Percentiles rank a stretch among this genome's conserved stretches.
Evolutionary conservation across 2,113 vertebrate genomes (phyloP).

Genomic region (Protobothrops flavoviridis): DNA sequence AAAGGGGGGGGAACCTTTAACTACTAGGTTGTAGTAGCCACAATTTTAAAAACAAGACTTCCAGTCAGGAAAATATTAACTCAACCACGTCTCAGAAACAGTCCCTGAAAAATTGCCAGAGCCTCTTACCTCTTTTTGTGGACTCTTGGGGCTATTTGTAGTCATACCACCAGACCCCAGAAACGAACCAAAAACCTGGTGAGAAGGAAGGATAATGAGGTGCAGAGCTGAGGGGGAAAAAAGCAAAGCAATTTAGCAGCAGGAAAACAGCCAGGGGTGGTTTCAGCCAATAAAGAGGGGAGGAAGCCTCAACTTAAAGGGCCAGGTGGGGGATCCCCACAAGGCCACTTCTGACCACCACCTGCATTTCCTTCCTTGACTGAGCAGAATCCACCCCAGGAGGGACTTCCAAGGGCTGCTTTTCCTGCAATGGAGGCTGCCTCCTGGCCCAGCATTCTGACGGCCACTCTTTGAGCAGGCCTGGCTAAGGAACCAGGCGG

Average conservation of each 20-base stretch:
- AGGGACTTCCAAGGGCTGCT: neutral
- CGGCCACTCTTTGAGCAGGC: neutral
- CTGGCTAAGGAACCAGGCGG: neutral
- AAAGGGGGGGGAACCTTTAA: neutral
- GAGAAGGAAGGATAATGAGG: neutral
- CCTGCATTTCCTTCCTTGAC: neutral
- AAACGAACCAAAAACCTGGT: neutral
- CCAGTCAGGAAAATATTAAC: neutral
- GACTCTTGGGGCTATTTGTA: neutral
- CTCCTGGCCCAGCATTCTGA: neutral
- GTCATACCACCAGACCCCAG: neutral
- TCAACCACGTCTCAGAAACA: neutral
- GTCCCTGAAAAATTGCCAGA: neutral
- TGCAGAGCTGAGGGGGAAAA: fast-evolving
- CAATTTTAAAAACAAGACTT: neutral
- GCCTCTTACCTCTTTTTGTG: neutral
- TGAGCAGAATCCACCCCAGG: neutral
- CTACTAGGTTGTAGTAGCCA: neutral
- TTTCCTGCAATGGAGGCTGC: neutral
- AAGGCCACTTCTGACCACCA: neutral
- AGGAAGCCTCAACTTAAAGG: neutral
- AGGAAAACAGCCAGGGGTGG: neutral
- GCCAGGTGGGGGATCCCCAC: neutral
- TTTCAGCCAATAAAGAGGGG: neutral
- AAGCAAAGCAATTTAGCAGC: neutral